These are phyloP conservation scores for Pelosia muscerda DNA, from an alignment of 2,888 invertebrate genomes.

Conservation along the genomic window DNA sequence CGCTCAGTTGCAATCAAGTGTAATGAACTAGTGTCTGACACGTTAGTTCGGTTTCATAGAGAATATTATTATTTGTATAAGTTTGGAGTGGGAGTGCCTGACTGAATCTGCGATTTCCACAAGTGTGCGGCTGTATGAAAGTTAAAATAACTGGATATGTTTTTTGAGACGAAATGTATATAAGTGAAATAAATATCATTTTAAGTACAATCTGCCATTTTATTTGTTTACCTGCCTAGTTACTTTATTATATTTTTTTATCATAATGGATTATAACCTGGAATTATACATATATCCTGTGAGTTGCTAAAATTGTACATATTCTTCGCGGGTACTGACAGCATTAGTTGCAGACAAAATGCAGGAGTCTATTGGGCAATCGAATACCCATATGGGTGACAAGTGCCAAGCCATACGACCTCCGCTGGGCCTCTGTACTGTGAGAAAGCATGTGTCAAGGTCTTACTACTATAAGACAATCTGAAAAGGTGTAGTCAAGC, in stretches of 20 bases:
- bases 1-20: conserved; percentile 57
- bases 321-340: too few species aligned
- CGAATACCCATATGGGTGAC: too few species aligned
- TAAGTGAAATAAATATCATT: conserved; percentile 79
- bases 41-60: conserved; percentile 67
- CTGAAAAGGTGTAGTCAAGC: too few species aligned
- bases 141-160: conserved; percentile 55
- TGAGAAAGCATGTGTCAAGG: too few species aligned
- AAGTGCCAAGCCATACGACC: too few species aligned
- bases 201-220: conserved; percentile 65
- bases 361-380: too few species aligned
- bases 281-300: too few species aligned
- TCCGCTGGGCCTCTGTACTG: too few species aligned
- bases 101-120: conserved; percentile 62
- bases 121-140: conserved; percentile 59
- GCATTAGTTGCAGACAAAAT: too few species aligned
- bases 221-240: conserved; percentile 21
- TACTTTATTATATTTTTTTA: conserved; percentile 11
- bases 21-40: conserved; percentile 58
- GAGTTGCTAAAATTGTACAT: too few species aligned
- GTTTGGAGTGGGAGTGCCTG: conserved; percentile 67
- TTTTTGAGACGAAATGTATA: conserved; percentile 74
- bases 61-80: conserved; percentile 59
- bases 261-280: not conserved
- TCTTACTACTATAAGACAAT: not conserved